Evolutionary conservation across 2,888 invertebrate species (phyloP), one percentile per base, ranked within the genome.

Genomic region (Trissonchulus latispiculum): DNA sequence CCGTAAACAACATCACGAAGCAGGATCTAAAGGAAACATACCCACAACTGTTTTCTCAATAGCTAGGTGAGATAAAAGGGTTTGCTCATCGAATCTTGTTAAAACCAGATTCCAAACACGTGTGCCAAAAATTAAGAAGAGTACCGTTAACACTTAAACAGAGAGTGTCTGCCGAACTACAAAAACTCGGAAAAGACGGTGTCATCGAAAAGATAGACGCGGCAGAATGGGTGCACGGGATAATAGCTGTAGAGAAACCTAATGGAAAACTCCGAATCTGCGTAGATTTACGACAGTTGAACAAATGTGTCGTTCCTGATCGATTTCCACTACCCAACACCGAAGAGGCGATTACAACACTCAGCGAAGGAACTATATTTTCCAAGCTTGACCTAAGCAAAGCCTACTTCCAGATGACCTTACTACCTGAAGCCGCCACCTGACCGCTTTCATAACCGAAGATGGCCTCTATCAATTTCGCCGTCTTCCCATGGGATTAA

Each of bases 141-240:
- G 48, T 48, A 48, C 48, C 48, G 23, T 23, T 48, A 48, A 48
- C 48, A 48, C 48, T 48, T 23, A 48, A 48, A 23, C 48, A 48
- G 23, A 8, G 23, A 48, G 48, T 48, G 8, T 23, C 23, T 23
- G 48, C 8, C 23, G 48, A 48, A 48, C 48, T 62, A 23, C 64
- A n/a, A 62, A 23, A 62, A 29, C n/a, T 62, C 8, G 64, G 28
- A 29, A 23, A 29, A 23, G 64, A 62, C n/a, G 64, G 64, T 8
- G 29, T 62, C 64, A 28, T 23, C 3, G 64, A 62, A 29, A 62
- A 62, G 28, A 29, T 62, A 23, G 64, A 62, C n/a, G 28, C n/a
- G 28, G 64, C 64, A 8, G 64, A 62, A 23, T 62, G 64, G 64
- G 64, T 62, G 3, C 64, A 62, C n/a, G 64, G 64, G n/a, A 62